phyloP scores from a whole-genome alignment of 2,797 vertebrate species.

The Coracias cyanogaster region DNA sequence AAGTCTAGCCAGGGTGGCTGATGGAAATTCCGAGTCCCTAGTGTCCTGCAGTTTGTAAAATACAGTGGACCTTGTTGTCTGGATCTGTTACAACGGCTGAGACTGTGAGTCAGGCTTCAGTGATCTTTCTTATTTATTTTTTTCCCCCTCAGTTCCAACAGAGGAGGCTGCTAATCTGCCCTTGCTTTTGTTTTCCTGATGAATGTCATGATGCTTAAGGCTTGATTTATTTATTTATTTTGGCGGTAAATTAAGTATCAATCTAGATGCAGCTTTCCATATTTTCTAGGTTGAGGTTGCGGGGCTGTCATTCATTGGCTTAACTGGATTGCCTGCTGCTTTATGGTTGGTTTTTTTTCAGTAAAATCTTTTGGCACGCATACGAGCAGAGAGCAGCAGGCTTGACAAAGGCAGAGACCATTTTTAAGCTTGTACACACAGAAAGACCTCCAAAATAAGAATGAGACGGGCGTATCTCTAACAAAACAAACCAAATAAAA shows the following conservation, averaged over 20 bases:
- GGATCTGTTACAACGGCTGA: neutral
- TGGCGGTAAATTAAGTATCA: conserved; percentile 14
- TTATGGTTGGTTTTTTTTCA: neutral
- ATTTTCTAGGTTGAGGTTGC: neutral
- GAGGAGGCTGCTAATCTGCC: conserved; percentile 4
- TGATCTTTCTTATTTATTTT: neutral
- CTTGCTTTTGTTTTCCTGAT: conserved; percentile 10
- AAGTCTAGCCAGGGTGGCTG: neutral
- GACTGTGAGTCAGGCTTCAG: neutral
- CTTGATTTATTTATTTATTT: conserved; percentile 55
- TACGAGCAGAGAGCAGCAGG: neutral
- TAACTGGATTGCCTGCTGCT: conserved; percentile 55
- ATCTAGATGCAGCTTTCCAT: neutral
- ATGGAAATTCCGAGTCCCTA: neutral
- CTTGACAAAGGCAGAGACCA: neutral
- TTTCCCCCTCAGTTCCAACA: neutral
- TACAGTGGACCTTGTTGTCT: neutral
- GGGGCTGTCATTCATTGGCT: conserved; percentile 41
- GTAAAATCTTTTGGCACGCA: conserved; percentile 15
- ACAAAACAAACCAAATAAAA: neutral
- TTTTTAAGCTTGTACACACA: neutral
- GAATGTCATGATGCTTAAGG: neutral
- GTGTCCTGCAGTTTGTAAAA: neutral
- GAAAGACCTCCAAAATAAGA: neutral
- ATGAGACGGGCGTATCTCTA: neutral